These are phyloP conservation scores for Cephonodes hylas DNA, from an alignment of 2,888 invertebrate species.

Conservation along the genomic window DNA sequence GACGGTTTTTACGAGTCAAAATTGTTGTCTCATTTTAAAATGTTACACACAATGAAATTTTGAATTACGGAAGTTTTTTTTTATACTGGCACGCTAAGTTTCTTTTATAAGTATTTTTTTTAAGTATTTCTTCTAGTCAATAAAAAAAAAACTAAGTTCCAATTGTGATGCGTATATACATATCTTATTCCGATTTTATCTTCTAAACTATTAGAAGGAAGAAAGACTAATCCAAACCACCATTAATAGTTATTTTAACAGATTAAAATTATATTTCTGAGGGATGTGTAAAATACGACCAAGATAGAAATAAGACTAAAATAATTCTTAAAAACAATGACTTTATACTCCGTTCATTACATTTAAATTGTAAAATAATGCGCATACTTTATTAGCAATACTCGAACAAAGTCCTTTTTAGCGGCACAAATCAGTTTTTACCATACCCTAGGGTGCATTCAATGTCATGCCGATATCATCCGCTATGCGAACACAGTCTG, in stretches of 20 bases:
- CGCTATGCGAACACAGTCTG: not conserved
- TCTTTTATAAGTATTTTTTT: not conserved
- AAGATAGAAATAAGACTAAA: not conserved
- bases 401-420: not conserved
- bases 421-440: not conserved
- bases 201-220: no score
- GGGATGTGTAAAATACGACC: no score
- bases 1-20: not conserved
- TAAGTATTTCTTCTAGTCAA: no score
- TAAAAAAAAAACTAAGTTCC: no score
- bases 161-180: no score
- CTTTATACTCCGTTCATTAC: not conserved
- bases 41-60: not conserved
- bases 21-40: not conserved
- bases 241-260: no score
- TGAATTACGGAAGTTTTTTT: no score
- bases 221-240: no score
- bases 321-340: not conserved
- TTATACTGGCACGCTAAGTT: not conserved
- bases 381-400: not conserved
- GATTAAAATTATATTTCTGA: no score
- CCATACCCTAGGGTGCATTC: not conserved
- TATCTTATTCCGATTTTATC: no score
- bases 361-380: not conserved
- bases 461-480: not conserved